Evolutionary conservation across 2,888 invertebrate genomes (phyloP).

Genomic region (Nephrotoma guestfalica): DNA sequence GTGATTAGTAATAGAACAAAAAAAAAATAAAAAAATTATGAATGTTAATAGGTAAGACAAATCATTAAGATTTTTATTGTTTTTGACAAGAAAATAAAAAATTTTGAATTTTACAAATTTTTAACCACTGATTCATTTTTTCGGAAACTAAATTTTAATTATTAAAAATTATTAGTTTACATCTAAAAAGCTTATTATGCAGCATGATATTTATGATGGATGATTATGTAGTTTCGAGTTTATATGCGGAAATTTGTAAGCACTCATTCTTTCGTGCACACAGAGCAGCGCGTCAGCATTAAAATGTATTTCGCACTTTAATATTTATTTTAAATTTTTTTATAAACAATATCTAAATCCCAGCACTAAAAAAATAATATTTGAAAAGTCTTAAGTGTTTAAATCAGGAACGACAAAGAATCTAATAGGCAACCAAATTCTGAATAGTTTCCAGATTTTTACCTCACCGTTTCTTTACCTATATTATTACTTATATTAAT

Average conservation of each 20-base stretch:
- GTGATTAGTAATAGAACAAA: not conserved
- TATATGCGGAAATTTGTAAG: not conserved
- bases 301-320: not conserved
- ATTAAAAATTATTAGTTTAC: not conserved
- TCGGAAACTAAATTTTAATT: not conserved
- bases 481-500: too few species aligned
- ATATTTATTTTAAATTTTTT: not conserved
- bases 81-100: not conserved
- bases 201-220: not conserved
- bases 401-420: too few species aligned
- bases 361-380: too few species aligned
- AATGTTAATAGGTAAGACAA: not conserved
- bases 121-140: not conserved
- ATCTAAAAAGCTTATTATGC: not conserved
- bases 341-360: too few species aligned
- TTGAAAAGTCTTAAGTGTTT: too few species aligned
- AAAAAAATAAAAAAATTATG: not conserved
- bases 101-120: not conserved
- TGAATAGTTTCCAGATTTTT: too few species aligned
- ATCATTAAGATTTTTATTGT: not conserved
- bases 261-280: not conserved
- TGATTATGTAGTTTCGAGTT: not conserved
- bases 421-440: too few species aligned
- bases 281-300: not conserved
- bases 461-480: too few species aligned